Evolutionary conservation across 2,888 invertebrate species (phyloP), one percentile per base, ranked within the genome.

Genomic region (Pollenia amentaria): DNA sequence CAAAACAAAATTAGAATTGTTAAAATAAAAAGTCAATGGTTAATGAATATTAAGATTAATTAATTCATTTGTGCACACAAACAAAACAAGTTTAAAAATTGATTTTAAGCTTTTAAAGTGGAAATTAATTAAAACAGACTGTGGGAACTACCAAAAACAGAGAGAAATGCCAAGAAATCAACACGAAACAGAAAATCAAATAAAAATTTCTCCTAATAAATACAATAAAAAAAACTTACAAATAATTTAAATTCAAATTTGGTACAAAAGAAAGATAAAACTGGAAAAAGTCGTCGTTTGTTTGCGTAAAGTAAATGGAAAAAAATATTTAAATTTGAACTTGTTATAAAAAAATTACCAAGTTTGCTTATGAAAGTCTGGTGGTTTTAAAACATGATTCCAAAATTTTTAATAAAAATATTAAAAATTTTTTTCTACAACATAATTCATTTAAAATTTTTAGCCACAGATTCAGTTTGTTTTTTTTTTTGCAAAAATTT

Each of bases 81-180:
- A 38, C 18, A 6, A 73, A 60, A 73, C 21, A 75, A 38, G 38
- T 57, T 29, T 75, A 46, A 44, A 46, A 3, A 29, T 75, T 53
- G 9, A 14, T 70, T 53, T 70, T 12, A 55, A 44, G n/a, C 11
- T 12, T 60, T 29, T 40, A 55, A 64, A 48, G 65, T 55, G 67
- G 12, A 53, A 70, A 53, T 29, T 72, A 70, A 64, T 72, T 70
- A 79, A 72, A 42, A 70, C 42, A 70, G 72, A 79, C 29, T 62
- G 79, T 79, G 79, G 40, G 79, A 79, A 79, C 21, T 42, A 60
- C 21, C 40, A 60, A 69, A 77, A 70, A 8, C 6, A 14, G 16
- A 3, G 1, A 11, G 2, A 1, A 60, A 60, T 14, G 12, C 14
- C 18, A 18, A 29, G 18, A 62, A 4, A 7, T 42, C 1, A 42